These are phyloP conservation scores for Teleopsis dalmanni DNA, from an alignment of 1,140 invertebrate species.

Conservation along the genomic window DNA sequence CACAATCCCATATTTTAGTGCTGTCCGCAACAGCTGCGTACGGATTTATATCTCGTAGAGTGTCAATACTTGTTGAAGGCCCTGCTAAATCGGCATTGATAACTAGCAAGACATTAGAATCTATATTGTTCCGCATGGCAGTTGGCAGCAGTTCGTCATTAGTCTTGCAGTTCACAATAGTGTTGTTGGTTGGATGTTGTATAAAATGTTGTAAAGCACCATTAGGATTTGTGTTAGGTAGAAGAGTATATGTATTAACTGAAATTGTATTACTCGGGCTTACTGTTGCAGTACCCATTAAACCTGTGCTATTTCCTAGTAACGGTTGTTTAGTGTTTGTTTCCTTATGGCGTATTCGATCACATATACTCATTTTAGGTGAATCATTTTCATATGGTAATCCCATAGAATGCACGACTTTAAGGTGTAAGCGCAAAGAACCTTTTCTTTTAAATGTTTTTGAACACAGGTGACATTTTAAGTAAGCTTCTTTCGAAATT, in stretches of 20 bases:
- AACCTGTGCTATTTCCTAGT: background rate
- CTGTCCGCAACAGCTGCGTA: constrained; percentile 8
- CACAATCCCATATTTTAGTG: constrained; percentile 69
- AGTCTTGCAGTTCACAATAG: background rate
- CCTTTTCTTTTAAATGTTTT: constrained; percentile 75
- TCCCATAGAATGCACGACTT: constrained; percentile 60
- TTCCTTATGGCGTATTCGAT: constrained; percentile 38
- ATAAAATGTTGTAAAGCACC: background rate
- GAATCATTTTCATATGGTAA: constrained; percentile 30
- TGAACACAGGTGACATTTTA: constrained; percentile 67
- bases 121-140: constrained; percentile 1
- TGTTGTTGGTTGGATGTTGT: background rate
- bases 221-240: background rate
- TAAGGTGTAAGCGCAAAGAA: constrained; percentile 71
- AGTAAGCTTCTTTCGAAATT: constrained; percentile 25
- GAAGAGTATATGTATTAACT: no score
- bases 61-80: no score
- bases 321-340: background rate
- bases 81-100: constrained; percentile 1
- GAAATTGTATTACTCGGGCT: no score
- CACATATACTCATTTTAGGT: constrained; percentile 37
- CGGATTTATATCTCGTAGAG: background rate
- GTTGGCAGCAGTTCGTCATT: constrained; percentile 5
- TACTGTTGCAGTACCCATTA: background rate
- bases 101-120: constrained; percentile 23